Evolutionary conservation across 2,797 vertebrate genomes (phyloP), one percentile per base, ranked within the genome.

Genomic region (Sebastes variabilis): DNA sequence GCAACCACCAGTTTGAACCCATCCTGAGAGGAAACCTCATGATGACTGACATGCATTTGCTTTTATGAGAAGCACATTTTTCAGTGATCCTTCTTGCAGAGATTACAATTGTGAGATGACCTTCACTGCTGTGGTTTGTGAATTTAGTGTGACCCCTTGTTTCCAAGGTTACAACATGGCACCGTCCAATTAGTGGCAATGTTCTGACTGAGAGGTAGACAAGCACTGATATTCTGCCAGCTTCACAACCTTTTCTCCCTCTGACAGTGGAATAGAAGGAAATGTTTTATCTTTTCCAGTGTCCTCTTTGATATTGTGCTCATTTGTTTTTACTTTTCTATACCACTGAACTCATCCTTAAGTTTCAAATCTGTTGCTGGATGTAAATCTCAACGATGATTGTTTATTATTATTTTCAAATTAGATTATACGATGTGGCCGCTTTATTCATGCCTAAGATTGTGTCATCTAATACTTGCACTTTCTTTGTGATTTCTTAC

Each of bases 171-270:
- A 88, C 69, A 69, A 30, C 56, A 68, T 68, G 30, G 72, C 58
- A 88, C 69, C 42, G 30, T 87, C 82, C 82, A 86, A 91, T 92
- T 88, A 89, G 75, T 77, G 78, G 73, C 32, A 77, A 42, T 77
- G 85, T 62, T 87, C 61, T 74, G 88, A 84, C 22, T 80, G 68
- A 76, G 30, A 77, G 56, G n/a, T 59, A 79, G 29, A 66, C 46
- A 61, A 72, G 27, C 8, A 0, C 22, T 36, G 30, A 72, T 74
- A 66, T 80, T 77, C 38, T 72, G 29, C 27, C 29, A 70, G 38
- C 34, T 72, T 72, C 32, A 36, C 58, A 66, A n/a, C 11, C 11
- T 72, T 80, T 76, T 76, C 32, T 74, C 38, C 6, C 8, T 69
- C 18, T 72, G 30, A 18, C 25, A 25, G 10, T 14, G 6, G 16